Evolutionary conservation across 2,113 vertebrate genomes (phyloP), one percentile per base, ranked within the genome.

Genomic region (Micronycteris hirsuta): DNA sequence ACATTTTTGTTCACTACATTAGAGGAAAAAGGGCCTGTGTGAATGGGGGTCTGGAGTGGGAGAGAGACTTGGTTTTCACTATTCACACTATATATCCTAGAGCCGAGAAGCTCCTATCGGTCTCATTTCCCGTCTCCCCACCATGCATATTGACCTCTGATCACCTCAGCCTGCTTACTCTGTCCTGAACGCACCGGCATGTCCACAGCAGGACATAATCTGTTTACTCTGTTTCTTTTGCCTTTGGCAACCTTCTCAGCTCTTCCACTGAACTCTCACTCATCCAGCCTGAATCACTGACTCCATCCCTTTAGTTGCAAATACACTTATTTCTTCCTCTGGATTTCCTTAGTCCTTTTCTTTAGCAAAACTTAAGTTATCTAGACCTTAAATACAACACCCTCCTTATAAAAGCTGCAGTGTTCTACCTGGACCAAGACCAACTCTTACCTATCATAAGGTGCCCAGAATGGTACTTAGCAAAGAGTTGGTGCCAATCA

Each of bases 31-130:
- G 9, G 12, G 7, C 19, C 78, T 70, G 52, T 2, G 11, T 28
- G 2, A 26, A 13, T 2, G 0, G 20, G 1, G 1, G 2, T 5
- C 33, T 56, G 3, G 5, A 6, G 7, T 22, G 6, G 36, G 47
- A 74, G 73, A 82, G 33, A 84, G 16, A n/a, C 36, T 28, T 91
- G 31, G 28, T 93, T 36, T 47, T 78, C 31, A 17, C 13, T 58
- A 54, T 31, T 45, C 12, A 41, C 4, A 15, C 14, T 12, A 22
- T 2, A 3, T 22, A 22, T 41, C 31, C 47, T 26, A 67, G 67
- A 10, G 14, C 4, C 8, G 12, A 49, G 52, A 77, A 56, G 38
- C 14, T 54, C 68, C 49, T 10, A 1, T 38, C 6, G 11, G 15
- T 13, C 38, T 43, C 33, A 0, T 5, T 67, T 26, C 0, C n/a